A percentile compares a stretch with the other conserved stretches of the same genome.
phyloP scores from a whole-genome alignment of 2,797 vertebrate genomes.

The Hafferia zeledoni region DNA sequence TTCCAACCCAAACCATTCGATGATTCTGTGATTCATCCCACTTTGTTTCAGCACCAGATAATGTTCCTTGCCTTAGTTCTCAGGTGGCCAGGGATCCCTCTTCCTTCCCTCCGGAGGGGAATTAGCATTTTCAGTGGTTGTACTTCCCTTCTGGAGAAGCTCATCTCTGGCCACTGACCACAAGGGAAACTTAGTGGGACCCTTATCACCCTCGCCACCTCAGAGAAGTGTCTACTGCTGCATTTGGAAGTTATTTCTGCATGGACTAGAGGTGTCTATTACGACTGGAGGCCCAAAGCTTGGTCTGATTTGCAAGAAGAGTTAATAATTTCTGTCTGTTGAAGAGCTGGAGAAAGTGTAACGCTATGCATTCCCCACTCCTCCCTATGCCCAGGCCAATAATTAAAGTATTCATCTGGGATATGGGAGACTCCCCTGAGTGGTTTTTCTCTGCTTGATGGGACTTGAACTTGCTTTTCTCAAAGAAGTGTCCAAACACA shows the following conservation, averaged over 20 bases:
- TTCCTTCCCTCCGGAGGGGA: background rate
- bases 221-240: background rate
- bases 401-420: slow-evolving; percentile 20
- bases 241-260: background rate
- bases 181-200: background rate
- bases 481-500: slow-evolving; percentile 24
- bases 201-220: background rate
- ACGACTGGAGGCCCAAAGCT: background rate
- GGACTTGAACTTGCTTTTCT: slow-evolving; percentile 45
- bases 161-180: background rate
- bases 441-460: slow-evolving; percentile 44
- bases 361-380: background rate
- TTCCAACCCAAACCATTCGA: background rate
- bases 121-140: background rate
- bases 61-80: background rate
- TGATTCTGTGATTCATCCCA: background rate
- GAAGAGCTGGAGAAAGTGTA: background rate
- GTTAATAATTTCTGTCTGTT: background rate
- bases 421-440: background rate
- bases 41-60: background rate
- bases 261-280: background rate
- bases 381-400: background rate
- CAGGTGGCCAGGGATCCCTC: background rate
- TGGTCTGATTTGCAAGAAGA: background rate
- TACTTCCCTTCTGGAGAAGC: background rate